Conservation (phyloP, 2,113 vertebrate species). For the Alethe castanea region DNA sequence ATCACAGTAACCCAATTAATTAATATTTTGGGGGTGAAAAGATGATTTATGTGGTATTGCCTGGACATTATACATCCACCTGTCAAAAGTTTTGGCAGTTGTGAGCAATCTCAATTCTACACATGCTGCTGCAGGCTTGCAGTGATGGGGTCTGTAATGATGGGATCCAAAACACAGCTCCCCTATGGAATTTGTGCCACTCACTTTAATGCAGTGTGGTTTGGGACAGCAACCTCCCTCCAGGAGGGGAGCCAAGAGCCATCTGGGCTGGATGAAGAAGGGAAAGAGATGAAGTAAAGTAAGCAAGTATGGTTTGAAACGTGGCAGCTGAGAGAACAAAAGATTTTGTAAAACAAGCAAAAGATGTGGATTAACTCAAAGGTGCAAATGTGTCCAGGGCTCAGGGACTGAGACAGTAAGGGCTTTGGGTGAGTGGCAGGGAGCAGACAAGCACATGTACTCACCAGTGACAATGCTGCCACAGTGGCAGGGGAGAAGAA, state of each 20-base stretch:
- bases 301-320: not conserved
- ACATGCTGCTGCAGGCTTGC: not conserved
- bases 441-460: not conserved
- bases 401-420: not conserved
- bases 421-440: not conserved
- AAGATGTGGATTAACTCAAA: not conserved
- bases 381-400: not conserved
- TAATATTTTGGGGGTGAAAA: not conserved
- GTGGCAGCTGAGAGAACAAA: not conserved
- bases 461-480: rapidly evolving
- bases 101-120: not conserved
- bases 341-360: not conserved
- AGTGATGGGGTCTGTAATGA: not conserved
- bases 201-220: not conserved
- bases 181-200: not conserved
- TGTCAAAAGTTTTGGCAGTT: not conserved
- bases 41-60: not conserved
- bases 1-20: not conserved
- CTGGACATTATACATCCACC: not conserved
- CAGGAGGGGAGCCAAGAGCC: not conserved
- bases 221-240: not conserved
- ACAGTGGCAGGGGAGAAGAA: not conserved
- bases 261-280: not conserved
- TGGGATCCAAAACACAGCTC: not conserved
- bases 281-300: not conserved